Evolutionary conservation across 2,797 vertebrate species (phyloP), one percentile per base, ranked within the genome.

Genomic region (Argya squamiceps): DNA sequence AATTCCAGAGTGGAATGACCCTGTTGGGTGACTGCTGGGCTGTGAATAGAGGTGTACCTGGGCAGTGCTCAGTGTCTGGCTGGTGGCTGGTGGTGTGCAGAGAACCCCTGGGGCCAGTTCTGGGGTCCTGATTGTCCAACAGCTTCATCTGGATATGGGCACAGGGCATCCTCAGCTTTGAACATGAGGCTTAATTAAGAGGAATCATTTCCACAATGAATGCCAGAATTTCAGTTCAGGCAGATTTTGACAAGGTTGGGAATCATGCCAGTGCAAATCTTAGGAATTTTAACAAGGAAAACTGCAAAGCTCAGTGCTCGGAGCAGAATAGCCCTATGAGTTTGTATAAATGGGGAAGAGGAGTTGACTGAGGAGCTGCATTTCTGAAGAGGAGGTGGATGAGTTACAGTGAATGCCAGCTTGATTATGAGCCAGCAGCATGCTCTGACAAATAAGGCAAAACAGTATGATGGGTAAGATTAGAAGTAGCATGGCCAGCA

Each of bases 261-360:
- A 39, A 43, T 43, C 2, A 1, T 37, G 74, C 39, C 81, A 84
- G 15, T 39, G 37, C 49, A 79, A 46, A 69, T 64, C 59, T 55
- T 37, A 23, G 53, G 70, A 75, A 75, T 85, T 94, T 86, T 74
- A 92, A 84, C 26, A 24, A 84, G 74, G 44, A 78, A 23, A 34
- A 59, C 39, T 27, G 27, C 68, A 73, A 27, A 75, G 59, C 37
- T 91, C 37, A 49, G 7, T 1, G 7, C 19, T 58, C 0, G 0
- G 36, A 43, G 15, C 58, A 87, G 39, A 92, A 50, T 69, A 77
- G 75, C 62, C 8, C 18, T 67, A 1, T 49, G 41, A 64, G 41
- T 19, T 53, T 60, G 37, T 46, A 16, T 77, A 41, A 82, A 29
- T 56, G 30, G 18, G 24, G 29, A 67, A 55, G 27, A 88, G 29